phyloP scores from a whole-genome alignment of 2,797 vertebrate species.

The Acrossocheilus fasciatus region DNA sequence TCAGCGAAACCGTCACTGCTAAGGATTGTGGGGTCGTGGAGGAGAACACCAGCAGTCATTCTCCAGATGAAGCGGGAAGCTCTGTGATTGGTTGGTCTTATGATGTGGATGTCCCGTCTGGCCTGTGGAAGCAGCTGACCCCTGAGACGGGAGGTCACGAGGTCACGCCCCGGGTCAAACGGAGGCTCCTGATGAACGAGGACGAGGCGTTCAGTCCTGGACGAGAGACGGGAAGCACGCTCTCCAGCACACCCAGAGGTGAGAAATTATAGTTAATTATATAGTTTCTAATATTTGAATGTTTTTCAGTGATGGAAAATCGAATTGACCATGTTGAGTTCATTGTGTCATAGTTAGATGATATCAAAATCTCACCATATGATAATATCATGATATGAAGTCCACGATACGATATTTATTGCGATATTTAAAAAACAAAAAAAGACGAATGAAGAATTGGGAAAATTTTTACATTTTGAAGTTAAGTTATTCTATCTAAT shows the following conservation, averaged over 20 bases:
- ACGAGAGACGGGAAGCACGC: conserved; percentile 18
- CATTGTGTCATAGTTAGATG: too few relatives aligned
- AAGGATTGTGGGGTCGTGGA: background rate
- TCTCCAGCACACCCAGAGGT: conserved; percentile 65
- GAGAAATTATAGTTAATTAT: background rate
- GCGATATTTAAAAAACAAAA: too few relatives aligned
- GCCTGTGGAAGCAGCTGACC: conserved; percentile 71
- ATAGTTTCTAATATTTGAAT: too few relatives aligned
- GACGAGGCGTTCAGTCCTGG: conserved; percentile 43
- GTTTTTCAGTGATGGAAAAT: too few relatives aligned
- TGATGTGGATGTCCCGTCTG: conserved; percentile 74
- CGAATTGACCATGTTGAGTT: too few relatives aligned
- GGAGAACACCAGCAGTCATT: conserved; percentile 53
- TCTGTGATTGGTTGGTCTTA: conserved; percentile 61
- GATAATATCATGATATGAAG: too few relatives aligned
- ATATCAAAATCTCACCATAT: too few relatives aligned
- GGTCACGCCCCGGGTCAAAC: conserved; percentile 71
- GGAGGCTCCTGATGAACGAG: conserved; percentile 75
- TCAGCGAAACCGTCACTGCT: background rate
- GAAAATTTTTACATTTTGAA: too few relatives aligned
- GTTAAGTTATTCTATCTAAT: too few relatives aligned
- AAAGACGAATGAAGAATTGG: too few relatives aligned
- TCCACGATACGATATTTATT: too few relatives aligned
- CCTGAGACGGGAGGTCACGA: conserved; percentile 66
- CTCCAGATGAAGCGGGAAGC: conserved; percentile 29